These are phyloP conservation scores for Magallana gigas DNA, from an alignment of 1,140 invertebrate genomes.

Conservation along the genomic window DNA sequence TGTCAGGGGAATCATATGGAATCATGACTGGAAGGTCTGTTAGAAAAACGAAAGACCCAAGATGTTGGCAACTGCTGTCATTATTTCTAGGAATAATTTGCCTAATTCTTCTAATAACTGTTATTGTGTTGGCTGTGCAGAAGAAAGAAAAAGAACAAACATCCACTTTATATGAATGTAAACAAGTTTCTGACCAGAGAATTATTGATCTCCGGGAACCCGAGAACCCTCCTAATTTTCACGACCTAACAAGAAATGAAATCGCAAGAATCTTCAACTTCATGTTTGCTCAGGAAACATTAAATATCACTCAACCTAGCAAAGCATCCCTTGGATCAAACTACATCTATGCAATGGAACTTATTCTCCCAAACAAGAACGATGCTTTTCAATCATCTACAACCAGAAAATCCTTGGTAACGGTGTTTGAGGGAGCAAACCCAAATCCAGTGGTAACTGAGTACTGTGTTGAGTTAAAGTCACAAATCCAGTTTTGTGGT, in stretches of 20 bases:
- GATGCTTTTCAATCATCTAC: not conserved
- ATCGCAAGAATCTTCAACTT: constrained; percentile 4
- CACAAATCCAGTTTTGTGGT: not conserved
- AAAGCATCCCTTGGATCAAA: not conserved
- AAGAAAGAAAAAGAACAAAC: not conserved
- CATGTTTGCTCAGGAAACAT: not conserved
- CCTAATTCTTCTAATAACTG: not conserved
- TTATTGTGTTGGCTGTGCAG: not conserved
- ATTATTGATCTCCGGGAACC: constrained; percentile 19
- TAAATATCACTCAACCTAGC: not conserved
- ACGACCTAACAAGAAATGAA: constrained; percentile 21
- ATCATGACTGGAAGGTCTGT: too few relatives aligned
- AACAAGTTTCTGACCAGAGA: not conserved
- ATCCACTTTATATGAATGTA: not conserved
- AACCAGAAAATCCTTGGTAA: not conserved
- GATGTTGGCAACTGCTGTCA: not conserved
- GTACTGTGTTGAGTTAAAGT: not conserved
- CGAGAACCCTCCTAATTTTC: not conserved
- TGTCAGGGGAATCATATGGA: too few relatives aligned
- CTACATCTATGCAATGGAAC: constrained; percentile 13
- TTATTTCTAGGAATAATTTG: not conserved
- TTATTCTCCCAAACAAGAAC: not conserved
- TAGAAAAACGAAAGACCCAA: not conserved
- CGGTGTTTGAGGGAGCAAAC: not conserved
- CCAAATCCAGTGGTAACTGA: not conserved